Base-by-base conservation (phyloP, 2,888 invertebrate genomes). In the Oscheius sp. region DNA sequence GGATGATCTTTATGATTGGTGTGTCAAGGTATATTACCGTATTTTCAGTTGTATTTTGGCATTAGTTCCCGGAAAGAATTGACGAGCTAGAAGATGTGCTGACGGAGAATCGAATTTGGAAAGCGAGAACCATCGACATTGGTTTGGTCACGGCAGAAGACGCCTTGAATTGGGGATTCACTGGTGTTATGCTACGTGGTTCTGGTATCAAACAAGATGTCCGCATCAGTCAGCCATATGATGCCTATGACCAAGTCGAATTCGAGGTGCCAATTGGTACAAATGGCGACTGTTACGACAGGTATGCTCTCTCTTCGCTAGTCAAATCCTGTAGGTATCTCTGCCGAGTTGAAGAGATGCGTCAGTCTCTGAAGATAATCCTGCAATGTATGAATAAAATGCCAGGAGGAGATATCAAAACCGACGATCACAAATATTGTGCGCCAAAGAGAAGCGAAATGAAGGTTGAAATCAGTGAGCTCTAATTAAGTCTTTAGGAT, bases 161-260 rank as follows among this genome's bases (percentile, higher is more conserved):
- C 85, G 98, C 98, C 0, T 91, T 99, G 1, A 94, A 96, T 89
- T 94, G 93, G 89, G 99, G 98, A 0, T 96, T 96, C 90, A 93
- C 93, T 89, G 99, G 99, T 3, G 97, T 98, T 1, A 98, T 99
- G 98, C 90, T 99, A 35, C 92, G 99, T 69, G 98, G 98, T 0
- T 97, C 97, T 0, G 99, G 99, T 18, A 96, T 99, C 85, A 96
- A 97, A 89, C 99, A 99, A 98, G 99, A 99, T 89, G 90, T 99
- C 58, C 92, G 99, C 69, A 97, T 98, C 90, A 91, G 93, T 16
- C 94, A 95, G 89, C 99, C 99, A 0, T 99, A 99, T 89, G 99
- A 99, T 89, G 96, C 94, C 0, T 99, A 99, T 89, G 92, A 95
- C 87, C 91, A 93, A 68, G 92, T 98, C 0, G 96, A 99, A 16